These are phyloP conservation scores for Plemyria rubiginata DNA, from an alignment of 2,888 invertebrate species.

Conservation along the genomic window DNA sequence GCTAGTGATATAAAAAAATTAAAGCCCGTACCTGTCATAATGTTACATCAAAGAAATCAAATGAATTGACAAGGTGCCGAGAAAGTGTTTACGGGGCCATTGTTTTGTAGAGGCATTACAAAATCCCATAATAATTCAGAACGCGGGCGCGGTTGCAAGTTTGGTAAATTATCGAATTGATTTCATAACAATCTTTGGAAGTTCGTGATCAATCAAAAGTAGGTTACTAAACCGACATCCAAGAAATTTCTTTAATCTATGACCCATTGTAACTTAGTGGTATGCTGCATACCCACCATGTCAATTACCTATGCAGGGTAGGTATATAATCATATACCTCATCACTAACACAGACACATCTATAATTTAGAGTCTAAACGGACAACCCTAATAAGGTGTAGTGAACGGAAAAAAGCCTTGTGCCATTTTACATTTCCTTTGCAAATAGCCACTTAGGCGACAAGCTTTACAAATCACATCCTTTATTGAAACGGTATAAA, in stretches of 20 bases:
- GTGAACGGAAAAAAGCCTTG: slow-evolving; percentile 56
- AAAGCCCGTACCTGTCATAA: no score
- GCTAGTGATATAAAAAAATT: no score
- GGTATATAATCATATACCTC: background rate
- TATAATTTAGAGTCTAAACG: slow-evolving; percentile 17
- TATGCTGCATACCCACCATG: no score
- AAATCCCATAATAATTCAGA: slow-evolving; percentile 13
- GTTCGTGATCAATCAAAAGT: slow-evolving; percentile 1
- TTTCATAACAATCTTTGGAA: slow-evolving; percentile 6
- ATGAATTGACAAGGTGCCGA: background rate
- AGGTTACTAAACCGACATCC: background rate
- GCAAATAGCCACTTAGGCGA: slow-evolving; percentile 30
- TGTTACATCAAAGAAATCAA: background rate
- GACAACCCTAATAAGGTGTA: slow-evolving; percentile 37
- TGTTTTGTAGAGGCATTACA: slow-evolving; percentile 11
- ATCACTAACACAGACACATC: slow-evolving; percentile 12
- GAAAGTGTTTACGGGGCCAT: slow-evolving; percentile 8
- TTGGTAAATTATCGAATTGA: slow-evolving; percentile 4
- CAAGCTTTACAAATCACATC: slow-evolving; percentile 13
- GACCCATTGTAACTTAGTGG: no score
- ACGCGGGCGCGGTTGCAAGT: background rate
- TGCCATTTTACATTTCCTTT: slow-evolving; percentile 47
- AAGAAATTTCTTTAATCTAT: background rate
- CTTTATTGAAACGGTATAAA: slow-evolving; percentile 20
- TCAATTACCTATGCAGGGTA: no score